phyloP scores from a whole-genome alignment of 2,113 vertebrate genomes.

The Ctenomys sociabilis region DNA sequence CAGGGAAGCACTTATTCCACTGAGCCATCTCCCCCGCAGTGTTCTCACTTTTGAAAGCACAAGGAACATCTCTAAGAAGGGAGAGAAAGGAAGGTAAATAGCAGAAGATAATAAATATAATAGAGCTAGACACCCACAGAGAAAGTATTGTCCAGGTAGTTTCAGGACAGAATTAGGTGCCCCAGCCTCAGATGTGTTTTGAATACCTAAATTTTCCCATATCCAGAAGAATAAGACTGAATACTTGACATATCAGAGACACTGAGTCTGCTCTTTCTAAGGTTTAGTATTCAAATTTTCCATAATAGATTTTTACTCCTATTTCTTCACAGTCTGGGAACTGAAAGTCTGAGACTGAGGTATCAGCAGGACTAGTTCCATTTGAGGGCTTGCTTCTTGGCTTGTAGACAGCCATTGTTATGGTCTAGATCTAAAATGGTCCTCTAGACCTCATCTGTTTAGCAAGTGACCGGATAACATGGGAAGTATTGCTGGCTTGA shows the following conservation, averaged over 20 bases:
- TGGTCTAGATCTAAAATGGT: neutral
- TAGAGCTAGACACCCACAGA: neutral
- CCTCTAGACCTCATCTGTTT: neutral
- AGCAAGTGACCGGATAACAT: neutral
- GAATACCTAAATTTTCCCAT: neutral
- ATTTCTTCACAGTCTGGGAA: neutral
- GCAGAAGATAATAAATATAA: neutral
- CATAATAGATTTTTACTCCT: neutral
- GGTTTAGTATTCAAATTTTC: neutral
- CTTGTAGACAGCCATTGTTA: neutral
- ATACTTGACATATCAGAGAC: neutral
- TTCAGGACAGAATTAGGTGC: neutral
- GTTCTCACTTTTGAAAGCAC: constrained; percentile 22
- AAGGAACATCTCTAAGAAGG: constrained; percentile 14
- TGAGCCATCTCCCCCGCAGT: too few species aligned
- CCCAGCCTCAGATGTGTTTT: neutral
- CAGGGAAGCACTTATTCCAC: too few species aligned
- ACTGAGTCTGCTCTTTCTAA: neutral
- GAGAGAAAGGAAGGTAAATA: neutral
- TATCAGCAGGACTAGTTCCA: neutral
- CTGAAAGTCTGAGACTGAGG: neutral
- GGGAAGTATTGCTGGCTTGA: neutral
- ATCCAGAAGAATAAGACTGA: neutral
- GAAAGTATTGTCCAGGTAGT: neutral
- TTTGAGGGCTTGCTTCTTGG: neutral